Conservation (phyloP, 2,888 invertebrate species). For the Kryphioiulus occultus region DNA sequence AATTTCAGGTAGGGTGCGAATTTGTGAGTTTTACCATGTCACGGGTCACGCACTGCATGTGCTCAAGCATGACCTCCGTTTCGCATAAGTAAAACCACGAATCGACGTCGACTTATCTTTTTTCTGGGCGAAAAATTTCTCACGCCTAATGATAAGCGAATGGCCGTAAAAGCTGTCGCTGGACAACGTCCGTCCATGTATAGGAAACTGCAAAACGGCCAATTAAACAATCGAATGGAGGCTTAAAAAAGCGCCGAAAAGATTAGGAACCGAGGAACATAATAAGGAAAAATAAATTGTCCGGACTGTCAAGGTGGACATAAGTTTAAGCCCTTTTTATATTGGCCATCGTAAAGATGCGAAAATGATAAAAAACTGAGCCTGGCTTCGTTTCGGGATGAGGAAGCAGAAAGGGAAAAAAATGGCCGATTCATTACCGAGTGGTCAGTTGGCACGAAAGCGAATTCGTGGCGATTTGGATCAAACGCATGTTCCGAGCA, state of each 20-base stretch:
- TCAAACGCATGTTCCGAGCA: background rate
- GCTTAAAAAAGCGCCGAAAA: background rate
- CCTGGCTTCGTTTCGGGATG: background rate
- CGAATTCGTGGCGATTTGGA: background rate
- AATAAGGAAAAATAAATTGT: slow-evolving; percentile 31
- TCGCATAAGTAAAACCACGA: background rate
- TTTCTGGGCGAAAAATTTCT: background rate
- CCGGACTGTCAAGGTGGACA: background rate
- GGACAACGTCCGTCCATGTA: background rate
- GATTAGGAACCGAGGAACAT: background rate
- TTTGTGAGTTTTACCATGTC: background rate
- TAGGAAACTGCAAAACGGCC: background rate
- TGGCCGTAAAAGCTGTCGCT: background rate
- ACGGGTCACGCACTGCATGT: background rate
- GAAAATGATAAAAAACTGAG: background rate
- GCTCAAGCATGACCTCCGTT: background rate
- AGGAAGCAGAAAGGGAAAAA: slow-evolving; percentile 11
- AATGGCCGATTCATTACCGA: background rate
- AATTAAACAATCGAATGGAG: background rate
- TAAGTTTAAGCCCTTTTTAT: background rate
- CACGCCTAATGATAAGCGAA: background rate
- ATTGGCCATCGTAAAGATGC: slow-evolving; percentile 31
- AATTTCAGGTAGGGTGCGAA: background rate
- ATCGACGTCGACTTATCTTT: background rate
- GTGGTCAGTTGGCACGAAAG: background rate